Evolutionary conservation across 1,140 invertebrate genomes (phyloP).

Genomic region (Marisa cornuarietis): DNA sequence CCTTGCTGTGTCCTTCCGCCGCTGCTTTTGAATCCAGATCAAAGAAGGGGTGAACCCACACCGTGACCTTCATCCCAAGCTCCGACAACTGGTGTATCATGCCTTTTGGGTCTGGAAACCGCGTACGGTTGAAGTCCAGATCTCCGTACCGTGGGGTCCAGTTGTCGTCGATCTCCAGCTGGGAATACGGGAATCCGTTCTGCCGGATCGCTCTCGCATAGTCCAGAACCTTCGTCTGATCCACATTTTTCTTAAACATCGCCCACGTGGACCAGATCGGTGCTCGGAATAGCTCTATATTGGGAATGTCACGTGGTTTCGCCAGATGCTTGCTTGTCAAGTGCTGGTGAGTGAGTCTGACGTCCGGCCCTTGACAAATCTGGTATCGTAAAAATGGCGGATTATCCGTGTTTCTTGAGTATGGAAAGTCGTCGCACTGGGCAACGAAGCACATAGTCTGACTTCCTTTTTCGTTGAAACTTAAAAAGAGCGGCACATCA

Average conservation of each 20-base stretch:
- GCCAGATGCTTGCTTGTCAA: constrained; percentile 37
- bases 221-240: constrained; percentile 72
- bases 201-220: constrained; percentile 78
- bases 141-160: constrained; percentile 92
- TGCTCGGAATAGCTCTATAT: constrained; percentile 76
- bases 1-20: constrained; percentile 38
- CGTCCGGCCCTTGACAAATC: constrained; percentile 42
- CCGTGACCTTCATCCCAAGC: constrained; percentile 78
- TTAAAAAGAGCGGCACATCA: constrained; percentile 49
- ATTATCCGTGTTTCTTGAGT: constrained; percentile 17
- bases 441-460: constrained; percentile 44
- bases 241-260: constrained; percentile 75
- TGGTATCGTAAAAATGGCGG: constrained; percentile 44
- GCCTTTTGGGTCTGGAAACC: constrained; percentile 79
- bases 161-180: constrained; percentile 91
- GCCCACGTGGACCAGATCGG: constrained; percentile 94
- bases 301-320: constrained; percentile 69
- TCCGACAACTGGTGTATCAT: constrained; percentile 72
- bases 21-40: constrained; percentile 76
- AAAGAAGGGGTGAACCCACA: constrained; percentile 94
- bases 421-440: constrained; percentile 60
- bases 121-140: constrained; percentile 75
- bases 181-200: constrained; percentile 78
- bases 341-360: constrained; percentile 43
- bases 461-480: constrained; percentile 43